Base-by-base conservation (phyloP, 2,797 vertebrate species). In the Sus cebifrons region DNA sequence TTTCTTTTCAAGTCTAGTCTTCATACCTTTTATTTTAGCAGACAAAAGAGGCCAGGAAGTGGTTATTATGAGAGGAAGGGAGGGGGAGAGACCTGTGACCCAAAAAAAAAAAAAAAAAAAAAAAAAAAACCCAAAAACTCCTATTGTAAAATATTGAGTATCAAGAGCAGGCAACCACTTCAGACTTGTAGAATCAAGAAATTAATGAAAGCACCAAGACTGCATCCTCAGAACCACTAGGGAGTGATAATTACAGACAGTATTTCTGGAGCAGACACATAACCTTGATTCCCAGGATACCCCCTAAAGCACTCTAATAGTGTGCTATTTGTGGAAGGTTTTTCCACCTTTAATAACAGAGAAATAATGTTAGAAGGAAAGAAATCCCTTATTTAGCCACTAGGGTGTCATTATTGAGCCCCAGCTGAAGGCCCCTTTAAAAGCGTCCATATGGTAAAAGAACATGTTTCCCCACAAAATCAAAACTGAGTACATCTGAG, bases 341-440 rank as follows among this genome's bases (percentile, higher is more conserved):
- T 97, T 97, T 96, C 96, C 93, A 98, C 97, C 97, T 98, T 98
- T 97, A 98, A 98, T 97, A 98, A 98, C 96, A 95, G 95, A 96
- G 97, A 97, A 97, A 97, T 97, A 97, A 98, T 95, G 96, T 97
- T 97, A 96, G 98, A 96, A 88, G 95, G 84, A 94, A 98, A 97
- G 95, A 97, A 98, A 97, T 97, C 93, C 95, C 94, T 93, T 96
- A 97, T 98, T 97, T 98, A 96, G 95, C 89, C 97, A 97, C 96
- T 93, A 89, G 96, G 92, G 97, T 96, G 95, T 96, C 97, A 94
- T 98, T 97, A 96, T 16, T 90, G 96, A 97, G 93, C 91, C 95
- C 86, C 95, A 95, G 94, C 86, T 97, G 95, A 97, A 95, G 89
- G 84, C 91, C 93, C 90, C 95, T 93, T 97, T 98, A 97, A 97